Percentiles rank a stretch among this genome's conserved stretches.
Conservation (phyloP, 37 sponge, comb jelly and placozoan genomes). For the Trichoplax adhaerens region DNA sequence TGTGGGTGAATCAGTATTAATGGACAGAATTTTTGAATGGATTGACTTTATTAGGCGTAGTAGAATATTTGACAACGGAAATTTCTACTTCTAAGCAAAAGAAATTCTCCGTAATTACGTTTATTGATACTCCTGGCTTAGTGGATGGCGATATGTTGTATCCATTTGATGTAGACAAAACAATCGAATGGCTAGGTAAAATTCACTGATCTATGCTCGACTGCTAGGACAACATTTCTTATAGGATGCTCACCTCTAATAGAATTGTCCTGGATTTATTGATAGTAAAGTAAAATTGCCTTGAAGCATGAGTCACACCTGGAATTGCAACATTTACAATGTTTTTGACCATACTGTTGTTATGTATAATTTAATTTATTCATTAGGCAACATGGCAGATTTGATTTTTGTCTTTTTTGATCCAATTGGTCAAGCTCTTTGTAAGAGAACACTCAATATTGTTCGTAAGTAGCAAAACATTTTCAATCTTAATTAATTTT, state of each 20-base stretch:
- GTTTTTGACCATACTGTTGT: too few species aligned
- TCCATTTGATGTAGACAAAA: slow-evolving; percentile 52
- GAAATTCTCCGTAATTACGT: slow-evolving; percentile 49
- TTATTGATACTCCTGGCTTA: slow-evolving; percentile 62
- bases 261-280: too few species aligned
- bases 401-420: slow-evolving; percentile 63
- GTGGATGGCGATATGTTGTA: slow-evolving; percentile 71
- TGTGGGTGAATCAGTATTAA: too few species aligned
- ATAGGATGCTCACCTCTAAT: too few species aligned
- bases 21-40: too few species aligned
- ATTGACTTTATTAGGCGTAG: slow-evolving; percentile 11
- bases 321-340: too few species aligned
- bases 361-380: too few species aligned
- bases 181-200: slow-evolving; percentile 38
- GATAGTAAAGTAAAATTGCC: too few species aligned
- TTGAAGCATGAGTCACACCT: too few species aligned
- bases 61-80: slow-evolving; percentile 48
- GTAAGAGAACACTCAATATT: slow-evolving; percentile 59
- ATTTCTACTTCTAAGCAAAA: slow-evolving; percentile 58
- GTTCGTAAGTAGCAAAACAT: slow-evolving; percentile 26
- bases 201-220: too few species aligned
- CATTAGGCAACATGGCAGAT: slow-evolving; percentile 30
- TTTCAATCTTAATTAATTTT: background rate
- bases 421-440: slow-evolving; percentile 62
- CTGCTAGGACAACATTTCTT: too few species aligned